Percentiles rank a stretch among this genome's conserved stretches.
Conservation (phyloP, 2,888 invertebrate genomes). For the Agonopterix subpropinquella region DNA sequence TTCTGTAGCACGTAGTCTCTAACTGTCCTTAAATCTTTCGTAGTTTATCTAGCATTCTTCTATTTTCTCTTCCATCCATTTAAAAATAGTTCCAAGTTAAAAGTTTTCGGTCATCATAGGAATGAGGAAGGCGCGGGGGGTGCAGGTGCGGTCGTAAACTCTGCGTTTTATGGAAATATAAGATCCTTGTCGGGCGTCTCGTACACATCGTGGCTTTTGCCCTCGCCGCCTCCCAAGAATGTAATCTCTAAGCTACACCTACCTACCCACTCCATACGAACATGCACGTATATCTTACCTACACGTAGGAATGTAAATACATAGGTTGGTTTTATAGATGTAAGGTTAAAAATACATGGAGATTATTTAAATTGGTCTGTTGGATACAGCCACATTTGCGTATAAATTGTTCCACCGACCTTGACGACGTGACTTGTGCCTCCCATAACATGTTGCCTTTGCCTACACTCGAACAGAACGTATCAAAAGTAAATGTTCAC, state of each 20-base stretch:
- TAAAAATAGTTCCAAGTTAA: neutral
- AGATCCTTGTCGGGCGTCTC: conserved; percentile 55
- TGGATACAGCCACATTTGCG: too few species aligned
- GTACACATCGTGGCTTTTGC: conserved; percentile 33
- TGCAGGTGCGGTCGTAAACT: conserved; percentile 56
- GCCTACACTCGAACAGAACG: neutral
- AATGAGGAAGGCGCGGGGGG: conserved; percentile 20
- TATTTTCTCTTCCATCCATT: neutral
- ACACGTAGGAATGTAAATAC: too few species aligned
- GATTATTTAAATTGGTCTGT: too few species aligned
- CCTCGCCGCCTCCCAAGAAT: conserved; percentile 33
- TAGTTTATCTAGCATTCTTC: too few species aligned
- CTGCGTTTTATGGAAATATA: conserved; percentile 65
- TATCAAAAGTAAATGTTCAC: conserved; percentile 40
- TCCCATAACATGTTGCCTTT: too few species aligned
- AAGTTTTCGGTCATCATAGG: conserved; percentile 22
- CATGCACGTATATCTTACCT: too few species aligned
- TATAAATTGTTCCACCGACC: too few species aligned
- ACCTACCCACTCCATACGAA: neutral
- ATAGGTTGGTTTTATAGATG: too few species aligned
- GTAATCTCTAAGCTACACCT: conserved; percentile 32
- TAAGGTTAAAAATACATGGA: too few species aligned
- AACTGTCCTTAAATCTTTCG: too few species aligned
- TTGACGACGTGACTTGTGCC: too few species aligned
- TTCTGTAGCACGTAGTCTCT: too few species aligned